These are phyloP conservation scores for Psilopogon haemacephalus DNA, from an alignment of 2,113 vertebrate species.

Conservation along the genomic window DNA sequence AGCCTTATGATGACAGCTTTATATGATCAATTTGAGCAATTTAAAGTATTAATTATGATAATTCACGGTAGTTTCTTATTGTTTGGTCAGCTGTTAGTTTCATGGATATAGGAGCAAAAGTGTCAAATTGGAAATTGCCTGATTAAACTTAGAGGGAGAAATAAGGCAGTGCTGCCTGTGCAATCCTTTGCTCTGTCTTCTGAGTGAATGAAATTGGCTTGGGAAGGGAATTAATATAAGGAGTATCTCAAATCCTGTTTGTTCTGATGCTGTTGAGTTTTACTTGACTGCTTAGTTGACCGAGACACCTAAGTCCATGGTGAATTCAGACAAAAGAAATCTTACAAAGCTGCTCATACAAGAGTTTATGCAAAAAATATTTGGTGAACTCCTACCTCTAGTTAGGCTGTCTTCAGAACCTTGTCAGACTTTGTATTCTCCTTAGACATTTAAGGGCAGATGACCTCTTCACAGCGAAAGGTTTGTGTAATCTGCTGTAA, in stretches of 20 bases:
- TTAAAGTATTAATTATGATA: background rate
- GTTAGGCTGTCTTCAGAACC: background rate
- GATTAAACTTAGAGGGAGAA: background rate
- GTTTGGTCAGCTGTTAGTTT: background rate
- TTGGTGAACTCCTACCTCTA: background rate
- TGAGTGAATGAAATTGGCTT: background rate
- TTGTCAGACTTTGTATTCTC: background rate
- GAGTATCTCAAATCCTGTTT: background rate
- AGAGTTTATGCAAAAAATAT: background rate
- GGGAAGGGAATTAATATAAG: background rate
- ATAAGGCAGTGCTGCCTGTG: background rate
- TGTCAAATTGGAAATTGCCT: background rate
- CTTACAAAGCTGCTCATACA: background rate
- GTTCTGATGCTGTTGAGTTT: background rate
- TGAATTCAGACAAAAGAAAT: background rate
- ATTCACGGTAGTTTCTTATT: background rate
- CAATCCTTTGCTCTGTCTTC: background rate
- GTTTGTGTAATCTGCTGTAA: background rate
- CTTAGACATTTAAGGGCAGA: background rate
- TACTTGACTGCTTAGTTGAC: background rate
- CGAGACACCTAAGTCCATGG: background rate
- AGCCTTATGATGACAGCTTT: background rate
- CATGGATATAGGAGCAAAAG: background rate
- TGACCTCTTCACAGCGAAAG: background rate
- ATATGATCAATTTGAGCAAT: background rate